Percentiles rank a stretch among this genome's conserved stretches.
phyloP scores from a whole-genome alignment of 2,797 vertebrate species.

The Chrysocyon brachyurus region DNA sequence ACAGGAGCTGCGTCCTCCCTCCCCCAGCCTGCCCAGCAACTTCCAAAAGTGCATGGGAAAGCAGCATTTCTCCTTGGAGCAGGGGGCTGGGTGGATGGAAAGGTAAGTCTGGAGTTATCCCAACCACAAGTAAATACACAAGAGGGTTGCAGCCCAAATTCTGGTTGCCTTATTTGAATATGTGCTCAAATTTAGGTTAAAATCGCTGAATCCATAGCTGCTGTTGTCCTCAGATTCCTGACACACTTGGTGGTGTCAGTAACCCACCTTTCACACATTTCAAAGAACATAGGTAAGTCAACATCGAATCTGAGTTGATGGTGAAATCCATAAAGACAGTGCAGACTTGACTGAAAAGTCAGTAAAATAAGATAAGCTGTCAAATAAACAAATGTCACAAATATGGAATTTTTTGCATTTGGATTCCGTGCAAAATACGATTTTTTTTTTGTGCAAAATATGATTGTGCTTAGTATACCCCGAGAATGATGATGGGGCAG shows the following conservation, averaged over 20 bases:
- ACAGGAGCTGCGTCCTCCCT: background rate
- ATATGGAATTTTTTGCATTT: background rate
- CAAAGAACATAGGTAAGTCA: background rate
- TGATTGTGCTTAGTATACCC: rapidly evolving
- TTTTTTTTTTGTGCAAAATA: too few relatives aligned
- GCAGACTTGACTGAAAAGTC: background rate
- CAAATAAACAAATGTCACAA: background rate
- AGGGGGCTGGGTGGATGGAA: too few relatives aligned
- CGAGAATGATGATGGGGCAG: background rate
- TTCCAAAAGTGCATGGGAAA: background rate
- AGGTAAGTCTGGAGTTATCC: too few relatives aligned
- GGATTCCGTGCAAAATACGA: too few relatives aligned
- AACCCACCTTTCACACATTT: rapidly evolving
- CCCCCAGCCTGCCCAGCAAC: rapidly evolving
- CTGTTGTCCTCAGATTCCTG: rapidly evolving
- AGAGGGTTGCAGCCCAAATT: background rate
- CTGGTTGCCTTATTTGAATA: background rate
- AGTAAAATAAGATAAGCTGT: background rate
- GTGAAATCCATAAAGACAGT: background rate
- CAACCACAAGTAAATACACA: background rate
- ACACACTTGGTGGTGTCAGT: background rate
- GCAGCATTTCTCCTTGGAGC: background rate
- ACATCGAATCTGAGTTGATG: background rate
- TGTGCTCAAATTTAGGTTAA: background rate
- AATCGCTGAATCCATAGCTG: background rate